Base-by-base conservation (phyloP, 2,113 vertebrate species). In the Acrocephalus kingi region DNA sequence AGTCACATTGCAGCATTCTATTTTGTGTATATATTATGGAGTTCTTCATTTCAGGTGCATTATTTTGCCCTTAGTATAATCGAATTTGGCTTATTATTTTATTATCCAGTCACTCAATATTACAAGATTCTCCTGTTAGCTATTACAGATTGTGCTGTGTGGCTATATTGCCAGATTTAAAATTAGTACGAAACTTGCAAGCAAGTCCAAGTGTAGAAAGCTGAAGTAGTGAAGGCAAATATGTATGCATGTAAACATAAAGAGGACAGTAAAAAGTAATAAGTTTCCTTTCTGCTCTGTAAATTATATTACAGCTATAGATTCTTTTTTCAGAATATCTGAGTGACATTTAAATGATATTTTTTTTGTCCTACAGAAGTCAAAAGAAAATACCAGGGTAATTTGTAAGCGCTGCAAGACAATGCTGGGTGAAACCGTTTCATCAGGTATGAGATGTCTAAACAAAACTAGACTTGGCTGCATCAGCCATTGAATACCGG, bases 341-440 rank as follows among this genome's bases (percentile, higher is more conserved):
- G 74, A 97, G 85, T 96, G 96, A 96, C 94, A 97, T 97, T 97
- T 98, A 97, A 97, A 94, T 97, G 66, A 86, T 96, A 93, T 97
- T 98, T 97, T 96, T 96, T 98, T 96, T 97, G 43, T 97, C 96
- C 96, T 95, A 71, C 98, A 99, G 99, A 98, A 98, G 95, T 82
- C 98, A 90, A 98, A 98, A 97, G 97, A 98, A 98, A 95, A 98
- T 98, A 96, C 93, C 97, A 97, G 89, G 94, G 95, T 98, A 79
- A 81, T 99, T 95, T 99, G 99, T 97, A 98, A 98, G 59, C 98
- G 98, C 97, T 99, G 99, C 95, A 99, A 98, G 64, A 96, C 95
- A 37, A 97, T 96, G 78, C 98, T 99, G 90, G 99, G 99, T 97
- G 99, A 99, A 94, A 97, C 91, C 24, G 18, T 98, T 55, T 98